Evolutionary conservation across 2,888 invertebrate genomes (phyloP).

Genomic region (Lochmaea crataegi): DNA sequence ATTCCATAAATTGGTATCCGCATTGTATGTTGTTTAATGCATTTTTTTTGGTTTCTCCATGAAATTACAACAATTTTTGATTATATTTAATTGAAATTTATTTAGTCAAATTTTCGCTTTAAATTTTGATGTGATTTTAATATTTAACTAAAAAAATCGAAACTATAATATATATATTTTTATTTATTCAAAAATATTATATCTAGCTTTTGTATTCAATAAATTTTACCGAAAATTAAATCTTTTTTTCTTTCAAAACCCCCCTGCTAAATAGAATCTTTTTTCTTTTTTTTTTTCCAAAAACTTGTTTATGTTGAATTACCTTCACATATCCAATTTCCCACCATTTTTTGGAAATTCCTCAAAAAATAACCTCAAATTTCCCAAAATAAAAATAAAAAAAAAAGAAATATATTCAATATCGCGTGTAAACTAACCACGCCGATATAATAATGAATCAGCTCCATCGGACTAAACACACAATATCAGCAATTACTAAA

Average conservation of each 20-base stretch:
- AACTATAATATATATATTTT: conserved; percentile 31
- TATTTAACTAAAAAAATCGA: not conserved
- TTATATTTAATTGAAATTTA: not conserved
- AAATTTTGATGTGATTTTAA: conserved; percentile 31
- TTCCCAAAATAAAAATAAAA: no score
- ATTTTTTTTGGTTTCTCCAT: no score
- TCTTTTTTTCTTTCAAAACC: not conserved
- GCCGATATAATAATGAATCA: conserved; percentile 8
- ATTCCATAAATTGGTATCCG: no score
- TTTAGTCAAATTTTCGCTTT: conserved; percentile 24
- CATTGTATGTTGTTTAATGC: no score
- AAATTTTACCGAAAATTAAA: conserved; percentile 15
- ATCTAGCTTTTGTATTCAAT: conserved; percentile 26
- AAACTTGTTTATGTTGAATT: no score
- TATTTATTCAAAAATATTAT: conserved; percentile 29
- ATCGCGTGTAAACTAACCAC: not conserved
- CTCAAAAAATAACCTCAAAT: no score
- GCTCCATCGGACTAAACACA: conserved; percentile 1
- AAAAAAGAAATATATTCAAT: no score
- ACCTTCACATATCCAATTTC: no score
- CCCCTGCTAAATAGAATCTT: no score
- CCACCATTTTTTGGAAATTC: not conserved
- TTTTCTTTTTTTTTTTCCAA: no score
- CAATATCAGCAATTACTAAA: conserved; percentile 15
- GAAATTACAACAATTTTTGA: not conserved